Evolutionary conservation across 2,113 vertebrate species (phyloP).

Genomic region (Eira barbara): DNA sequence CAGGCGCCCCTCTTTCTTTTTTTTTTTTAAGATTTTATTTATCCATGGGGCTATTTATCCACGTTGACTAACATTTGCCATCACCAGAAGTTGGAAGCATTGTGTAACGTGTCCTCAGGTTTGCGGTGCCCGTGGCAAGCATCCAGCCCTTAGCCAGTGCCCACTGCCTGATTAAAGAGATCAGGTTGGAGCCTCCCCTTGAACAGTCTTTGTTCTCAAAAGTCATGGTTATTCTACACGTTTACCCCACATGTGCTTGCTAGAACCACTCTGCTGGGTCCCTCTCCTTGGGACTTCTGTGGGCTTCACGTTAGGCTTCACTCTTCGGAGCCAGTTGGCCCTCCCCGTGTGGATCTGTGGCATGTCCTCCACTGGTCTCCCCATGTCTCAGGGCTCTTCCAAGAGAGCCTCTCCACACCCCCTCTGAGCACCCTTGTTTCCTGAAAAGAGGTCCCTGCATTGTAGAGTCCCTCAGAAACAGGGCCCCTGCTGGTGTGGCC

Average conservation of each 20-base stretch:
- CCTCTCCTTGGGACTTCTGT: background rate
- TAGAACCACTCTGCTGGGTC: rapidly evolving
- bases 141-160: background rate
- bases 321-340: background rate
- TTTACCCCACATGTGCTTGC: background rate
- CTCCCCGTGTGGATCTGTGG: background rate
- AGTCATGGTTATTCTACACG: rapidly evolving
- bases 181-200: background rate
- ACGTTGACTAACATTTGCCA: background rate
- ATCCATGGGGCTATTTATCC: too few relatives aligned
- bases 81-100: background rate
- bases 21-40: background rate
- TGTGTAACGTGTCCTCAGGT: background rate
- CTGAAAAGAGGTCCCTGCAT: background rate
- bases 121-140: background rate
- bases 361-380: background rate
- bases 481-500: background rate
- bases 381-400: background rate
- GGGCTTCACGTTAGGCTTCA: background rate
- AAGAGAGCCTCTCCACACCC: background rate
- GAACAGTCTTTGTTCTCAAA: background rate
- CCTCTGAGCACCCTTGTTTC: background rate
- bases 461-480: background rate
- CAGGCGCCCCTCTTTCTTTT: too few relatives aligned
- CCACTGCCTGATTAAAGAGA: background rate